Base-by-base conservation (phyloP, 2,113 vertebrate species). In the Bostrychus sinensis region DNA sequence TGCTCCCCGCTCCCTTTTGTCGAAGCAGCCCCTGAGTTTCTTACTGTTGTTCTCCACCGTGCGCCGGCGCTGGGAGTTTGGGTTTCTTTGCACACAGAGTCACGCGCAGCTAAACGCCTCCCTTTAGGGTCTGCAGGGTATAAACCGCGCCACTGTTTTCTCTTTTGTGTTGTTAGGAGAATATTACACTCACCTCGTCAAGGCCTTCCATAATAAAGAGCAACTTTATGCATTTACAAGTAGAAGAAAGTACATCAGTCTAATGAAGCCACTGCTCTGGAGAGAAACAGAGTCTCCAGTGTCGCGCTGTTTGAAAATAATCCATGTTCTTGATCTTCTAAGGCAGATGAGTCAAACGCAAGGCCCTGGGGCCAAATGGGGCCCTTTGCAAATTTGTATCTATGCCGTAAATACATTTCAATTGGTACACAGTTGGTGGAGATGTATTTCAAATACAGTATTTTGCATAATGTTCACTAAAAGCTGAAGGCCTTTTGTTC, bases 51-150 rank as follows among this genome's bases (percentile, higher is more conserved):
- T 82, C 73, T 73, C 62, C 53, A 64, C 74, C 62, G 46, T 59
- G 64, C 32, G 62, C 66, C 57, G 41, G 80, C 60, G 10, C 4
- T 32, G 75, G 84, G 81, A 88, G 74, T 80, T 76, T 69, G 82
- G 81, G 71, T 61, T 71, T 54, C 81, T 88, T 90, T 86, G 84
- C 86, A 82, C 82, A 84, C 85, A 84, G 81, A 90, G 89, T 91
- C 85, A 73, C 83, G 78, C 38, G 50, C 66, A 86, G 82, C 82
- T 88, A 89, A 91, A 91, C 68, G 87, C 73, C 83, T 88, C 74
- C 81, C 85, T 87, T 88, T 85, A 81, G 72, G 85, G 85, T 88
- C 84, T 82, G 76, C 66, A 53, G 83, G 86, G 77, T 88, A 81
- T 74, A 75, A 81, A 82, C 74, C 76, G 57, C 61, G 80, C 82